Conservation (phyloP, 1,140 invertebrate genomes). For the Musca domestica region DNA sequence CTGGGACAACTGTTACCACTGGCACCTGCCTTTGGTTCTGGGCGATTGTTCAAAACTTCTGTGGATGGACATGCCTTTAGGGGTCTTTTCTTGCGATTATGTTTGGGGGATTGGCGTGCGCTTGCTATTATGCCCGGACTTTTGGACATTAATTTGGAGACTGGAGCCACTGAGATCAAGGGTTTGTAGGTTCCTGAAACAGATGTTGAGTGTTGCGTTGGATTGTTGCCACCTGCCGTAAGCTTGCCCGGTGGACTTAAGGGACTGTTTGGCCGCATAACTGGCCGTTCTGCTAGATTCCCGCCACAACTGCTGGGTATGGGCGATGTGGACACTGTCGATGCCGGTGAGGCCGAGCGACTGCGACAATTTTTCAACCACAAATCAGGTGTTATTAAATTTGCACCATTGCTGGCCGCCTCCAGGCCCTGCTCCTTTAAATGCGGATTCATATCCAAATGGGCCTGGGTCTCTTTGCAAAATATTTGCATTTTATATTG, state of each 20-base stretch:
- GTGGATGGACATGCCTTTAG: slow-evolving; percentile 29
- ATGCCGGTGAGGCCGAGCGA: slow-evolving; percentile 60
- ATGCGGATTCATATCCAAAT: slow-evolving; percentile 79
- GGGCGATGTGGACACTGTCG: slow-evolving; percentile 51
- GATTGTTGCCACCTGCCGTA: background rate
- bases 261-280: background rate
- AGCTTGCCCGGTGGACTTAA: background rate
- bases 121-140: slow-evolving; percentile 26
- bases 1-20: background rate
- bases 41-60: background rate
- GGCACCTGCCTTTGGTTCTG: background rate
- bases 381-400: slow-evolving; percentile 82
- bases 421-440: slow-evolving; percentile 55
- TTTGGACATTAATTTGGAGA: slow-evolving; percentile 60
- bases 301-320: slow-evolving; percentile 24
- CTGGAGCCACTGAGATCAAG: slow-evolving; percentile 61
- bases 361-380: slow-evolving; percentile 78
- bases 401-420: slow-evolving; percentile 44
- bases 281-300: background rate
- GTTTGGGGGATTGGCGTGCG: slow-evolving; percentile 30
- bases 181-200: slow-evolving; percentile 50
- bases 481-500: slow-evolving; percentile 97
- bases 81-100: slow-evolving; percentile 35
- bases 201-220: slow-evolving; percentile 3
- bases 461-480: slow-evolving; percentile 85